Percentiles rank a stretch among this genome's conserved stretches.
Conservation (phyloP, 1,140 invertebrate species). For the Pseudomyrmex pallidus region DNA sequence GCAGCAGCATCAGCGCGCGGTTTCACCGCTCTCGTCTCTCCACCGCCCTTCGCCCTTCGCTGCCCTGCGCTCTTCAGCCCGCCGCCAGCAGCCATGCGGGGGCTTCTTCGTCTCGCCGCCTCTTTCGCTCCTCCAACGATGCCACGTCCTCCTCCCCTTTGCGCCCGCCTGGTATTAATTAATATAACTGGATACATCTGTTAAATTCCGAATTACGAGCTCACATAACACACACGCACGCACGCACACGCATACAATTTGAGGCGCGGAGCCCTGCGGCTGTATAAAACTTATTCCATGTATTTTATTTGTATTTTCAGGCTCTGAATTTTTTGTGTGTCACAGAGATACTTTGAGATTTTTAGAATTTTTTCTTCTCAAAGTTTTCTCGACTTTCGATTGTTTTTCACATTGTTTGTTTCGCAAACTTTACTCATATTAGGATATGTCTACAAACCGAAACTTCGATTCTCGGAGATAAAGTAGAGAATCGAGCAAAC, state of each 20-base stretch:
- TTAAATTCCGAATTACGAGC: slow-evolving; percentile 37
- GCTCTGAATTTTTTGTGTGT: too few relatives aligned
- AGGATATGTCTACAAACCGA: background rate
- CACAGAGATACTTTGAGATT: too few relatives aligned
- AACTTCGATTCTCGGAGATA: background rate
- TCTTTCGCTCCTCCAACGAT: slow-evolving; percentile 28
- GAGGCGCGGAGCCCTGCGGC: background rate
- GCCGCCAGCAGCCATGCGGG: slow-evolving; percentile 33
- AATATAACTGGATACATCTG: slow-evolving; percentile 28
- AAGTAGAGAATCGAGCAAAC: background rate
- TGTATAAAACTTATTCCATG: too few relatives aligned
- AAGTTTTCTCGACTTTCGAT: too few relatives aligned
- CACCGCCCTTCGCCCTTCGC: slow-evolving; percentile 34
- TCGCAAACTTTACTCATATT: too few relatives aligned
- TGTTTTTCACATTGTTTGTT: too few relatives aligned
- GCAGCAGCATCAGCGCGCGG: slow-evolving; percentile 3
- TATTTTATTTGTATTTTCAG: too few relatives aligned
- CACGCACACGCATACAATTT: too few relatives aligned
- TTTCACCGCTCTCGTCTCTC: slow-evolving; percentile 33
- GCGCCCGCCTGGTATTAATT: slow-evolving; percentile 27
- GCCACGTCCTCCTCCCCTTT: slow-evolving; percentile 1
- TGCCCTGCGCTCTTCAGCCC: background rate
- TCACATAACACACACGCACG: background rate
- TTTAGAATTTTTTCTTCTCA: too few relatives aligned
- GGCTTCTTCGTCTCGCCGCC: slow-evolving; percentile 58